phyloP scores from a whole-genome alignment of 2,888 invertebrate species.

The Acleris literana region DNA sequence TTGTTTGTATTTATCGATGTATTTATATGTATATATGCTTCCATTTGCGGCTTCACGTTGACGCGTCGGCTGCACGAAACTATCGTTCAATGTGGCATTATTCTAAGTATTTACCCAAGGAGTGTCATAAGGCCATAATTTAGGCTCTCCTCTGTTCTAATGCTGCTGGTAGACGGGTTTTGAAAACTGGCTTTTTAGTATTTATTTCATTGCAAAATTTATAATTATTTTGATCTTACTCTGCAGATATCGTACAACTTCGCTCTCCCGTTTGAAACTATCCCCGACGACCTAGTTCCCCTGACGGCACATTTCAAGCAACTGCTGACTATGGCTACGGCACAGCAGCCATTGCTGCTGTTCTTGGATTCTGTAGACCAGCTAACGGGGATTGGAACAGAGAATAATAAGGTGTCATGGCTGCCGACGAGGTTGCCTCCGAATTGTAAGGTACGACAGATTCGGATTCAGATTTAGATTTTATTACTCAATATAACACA shows the following conservation, averaged over 20 bases:
- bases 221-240: neutral
- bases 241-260: conserved; percentile 95
- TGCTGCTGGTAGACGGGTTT: too few species aligned
- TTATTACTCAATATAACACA: too few species aligned
- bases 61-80: too few species aligned
- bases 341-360: conserved; percentile 93
- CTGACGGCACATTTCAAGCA: conserved; percentile 98
- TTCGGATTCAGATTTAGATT: too few species aligned
- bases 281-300: conserved; percentile 98
- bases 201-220: too few species aligned
- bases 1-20: too few species aligned
- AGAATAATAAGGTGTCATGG: conserved; percentile 98
- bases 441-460: conserved; percentile 94
- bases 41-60: too few species aligned
- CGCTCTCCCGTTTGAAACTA: conserved; percentile 94
- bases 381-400: conserved; percentile 94
- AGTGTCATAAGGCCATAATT: too few species aligned
- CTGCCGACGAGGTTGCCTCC: conserved; percentile 94
- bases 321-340: conserved; percentile 91
- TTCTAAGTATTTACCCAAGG: too few species aligned
- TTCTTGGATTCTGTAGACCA: conserved; percentile 99
- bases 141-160: too few species aligned
- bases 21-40: too few species aligned
- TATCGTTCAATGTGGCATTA: too few species aligned
- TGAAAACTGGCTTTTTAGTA: neutral